Percentiles rank a stretch among this genome's conserved stretches.
These are phyloP conservation scores for Protaetia brevitarsis DNA, from an alignment of 1,140 invertebrate species.

Conservation along the genomic window DNA sequence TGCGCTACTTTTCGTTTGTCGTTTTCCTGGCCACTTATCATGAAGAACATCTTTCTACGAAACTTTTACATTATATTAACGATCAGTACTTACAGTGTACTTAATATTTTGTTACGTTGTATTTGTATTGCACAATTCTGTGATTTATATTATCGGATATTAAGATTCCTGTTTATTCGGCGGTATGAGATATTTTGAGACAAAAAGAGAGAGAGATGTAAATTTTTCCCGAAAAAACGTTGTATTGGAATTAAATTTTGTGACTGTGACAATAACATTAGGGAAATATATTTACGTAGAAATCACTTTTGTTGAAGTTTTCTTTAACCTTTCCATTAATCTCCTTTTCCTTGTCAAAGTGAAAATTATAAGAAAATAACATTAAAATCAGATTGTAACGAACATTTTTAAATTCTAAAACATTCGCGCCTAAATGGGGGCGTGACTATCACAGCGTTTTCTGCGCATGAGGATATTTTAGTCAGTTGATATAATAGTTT, in stretches of 20 bases:
- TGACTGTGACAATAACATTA: slow-evolving; percentile 31
- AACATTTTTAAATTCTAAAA: no score
- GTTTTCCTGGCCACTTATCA: background rate
- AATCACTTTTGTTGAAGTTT: slow-evolving; percentile 14
- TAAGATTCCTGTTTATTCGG: background rate
- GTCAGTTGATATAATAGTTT: no score
- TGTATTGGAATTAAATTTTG: slow-evolving; percentile 27
- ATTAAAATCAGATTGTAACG: no score
- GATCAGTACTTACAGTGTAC: slow-evolving; percentile 18
- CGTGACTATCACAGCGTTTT: no score
- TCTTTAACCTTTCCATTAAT: background rate
- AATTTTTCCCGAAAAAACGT: slow-evolving; percentile 5
- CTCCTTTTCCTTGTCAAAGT: background rate
- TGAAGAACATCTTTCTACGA: slow-evolving; percentile 10
- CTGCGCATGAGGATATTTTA: no score
- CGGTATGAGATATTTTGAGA: background rate
- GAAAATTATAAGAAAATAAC: no score
- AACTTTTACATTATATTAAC: background rate
- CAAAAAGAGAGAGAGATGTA: background rate
- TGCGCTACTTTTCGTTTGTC: background rate
- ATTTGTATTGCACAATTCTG: slow-evolving; percentile 13
- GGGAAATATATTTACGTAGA: slow-evolving; percentile 29
- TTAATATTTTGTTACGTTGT: background rate
- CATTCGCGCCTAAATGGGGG: no score
- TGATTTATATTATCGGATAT: slow-evolving; percentile 20